Evolutionary conservation across 1,140 invertebrate genomes (phyloP).

Genomic region (Drosophila bipectinata): DNA sequence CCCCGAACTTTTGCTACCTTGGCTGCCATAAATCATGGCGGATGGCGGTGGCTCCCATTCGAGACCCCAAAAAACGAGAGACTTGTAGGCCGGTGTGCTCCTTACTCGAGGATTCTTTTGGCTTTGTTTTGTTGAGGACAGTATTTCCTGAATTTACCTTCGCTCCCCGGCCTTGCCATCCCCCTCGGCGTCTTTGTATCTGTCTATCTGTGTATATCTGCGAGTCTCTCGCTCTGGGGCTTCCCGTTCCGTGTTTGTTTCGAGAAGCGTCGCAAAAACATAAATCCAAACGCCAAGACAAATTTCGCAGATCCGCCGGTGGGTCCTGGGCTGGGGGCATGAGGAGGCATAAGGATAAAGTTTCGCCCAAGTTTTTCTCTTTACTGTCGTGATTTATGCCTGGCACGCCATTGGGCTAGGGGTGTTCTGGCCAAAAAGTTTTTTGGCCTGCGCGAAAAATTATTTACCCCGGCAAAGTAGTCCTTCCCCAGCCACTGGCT

Average conservation of each 20-base stretch:
- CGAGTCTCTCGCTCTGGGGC: slow-evolving; percentile 21
- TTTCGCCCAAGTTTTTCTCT: slow-evolving; percentile 72
- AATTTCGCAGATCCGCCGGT: slow-evolving; percentile 79
- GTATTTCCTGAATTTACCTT: slow-evolving; percentile 81
- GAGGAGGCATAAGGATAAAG: slow-evolving; percentile 31
- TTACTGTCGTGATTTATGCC: slow-evolving; percentile 75
- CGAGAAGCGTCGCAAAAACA: slow-evolving; percentile 78
- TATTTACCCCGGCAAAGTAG: slow-evolving; percentile 70
- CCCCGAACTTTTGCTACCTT: slow-evolving; percentile 73
- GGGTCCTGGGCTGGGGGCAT: slow-evolving; percentile 1
- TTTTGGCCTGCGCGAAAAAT: slow-evolving; percentile 68
- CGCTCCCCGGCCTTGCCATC: slow-evolving; percentile 28
- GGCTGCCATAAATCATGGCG: slow-evolving; percentile 75
- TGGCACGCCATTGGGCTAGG: slow-evolving; percentile 71
- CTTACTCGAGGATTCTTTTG: slow-evolving; percentile 52
- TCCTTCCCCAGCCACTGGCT: not conserved
- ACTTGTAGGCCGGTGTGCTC: slow-evolving; percentile 59
- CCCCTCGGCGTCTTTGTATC: slow-evolving; percentile 18
- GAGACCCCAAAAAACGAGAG: slow-evolving; percentile 18
- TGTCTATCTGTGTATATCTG: slow-evolving; percentile 22
- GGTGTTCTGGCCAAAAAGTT: slow-evolving; percentile 64
- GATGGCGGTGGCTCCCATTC: slow-evolving; percentile 15
- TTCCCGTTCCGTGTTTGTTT: slow-evolving; percentile 64
- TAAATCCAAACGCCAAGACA: slow-evolving; percentile 82
- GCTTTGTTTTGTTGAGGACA: slow-evolving; percentile 79